These are phyloP conservation scores for Drosophila infuscata DNA, from an alignment of 2,888 invertebrate species.

Conservation along the genomic window DNA sequence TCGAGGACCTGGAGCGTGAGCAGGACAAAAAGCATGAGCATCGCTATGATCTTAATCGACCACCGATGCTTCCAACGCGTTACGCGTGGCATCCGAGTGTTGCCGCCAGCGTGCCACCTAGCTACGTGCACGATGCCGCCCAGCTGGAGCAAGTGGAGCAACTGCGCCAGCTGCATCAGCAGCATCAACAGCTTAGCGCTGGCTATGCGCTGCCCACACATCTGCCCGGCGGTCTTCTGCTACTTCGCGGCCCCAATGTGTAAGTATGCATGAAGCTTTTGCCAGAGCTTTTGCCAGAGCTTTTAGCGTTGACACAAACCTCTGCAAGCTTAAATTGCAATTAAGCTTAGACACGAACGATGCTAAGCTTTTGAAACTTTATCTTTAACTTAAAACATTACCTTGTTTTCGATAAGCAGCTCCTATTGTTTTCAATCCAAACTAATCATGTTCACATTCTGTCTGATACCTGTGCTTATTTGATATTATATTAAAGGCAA, in stretches of 20 bases:
- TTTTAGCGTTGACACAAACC: constrained; percentile 1
- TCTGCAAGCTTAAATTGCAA: neutral
- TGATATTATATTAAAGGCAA: neutral
- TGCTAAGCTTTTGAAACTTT: neutral
- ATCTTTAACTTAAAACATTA: neutral
- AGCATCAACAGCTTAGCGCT: constrained; percentile 65
- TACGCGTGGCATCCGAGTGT: constrained; percentile 69
- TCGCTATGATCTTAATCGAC: constrained; percentile 55
- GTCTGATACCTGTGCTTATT: neutral
- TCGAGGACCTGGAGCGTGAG: constrained; percentile 91
- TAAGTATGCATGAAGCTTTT: constrained; percentile 42
- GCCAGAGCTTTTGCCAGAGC: constrained; percentile 13
- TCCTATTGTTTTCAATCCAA: neutral
- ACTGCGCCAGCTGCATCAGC: constrained; percentile 58
- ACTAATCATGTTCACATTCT: neutral
- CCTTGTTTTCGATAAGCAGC: neutral
- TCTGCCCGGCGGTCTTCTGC: constrained; percentile 34
- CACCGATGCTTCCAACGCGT: constrained; percentile 62
- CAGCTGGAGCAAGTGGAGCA: constrained; percentile 55
- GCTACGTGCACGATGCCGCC: constrained; percentile 64
- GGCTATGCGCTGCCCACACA: constrained; percentile 67
- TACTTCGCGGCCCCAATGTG: constrained; percentile 36
- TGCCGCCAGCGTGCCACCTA: constrained; percentile 69
- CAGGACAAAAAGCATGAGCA: constrained; percentile 87
- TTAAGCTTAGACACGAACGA: neutral